Base-by-base conservation (phyloP, 2,113 vertebrate species). In the Sander lucioperca region DNA sequence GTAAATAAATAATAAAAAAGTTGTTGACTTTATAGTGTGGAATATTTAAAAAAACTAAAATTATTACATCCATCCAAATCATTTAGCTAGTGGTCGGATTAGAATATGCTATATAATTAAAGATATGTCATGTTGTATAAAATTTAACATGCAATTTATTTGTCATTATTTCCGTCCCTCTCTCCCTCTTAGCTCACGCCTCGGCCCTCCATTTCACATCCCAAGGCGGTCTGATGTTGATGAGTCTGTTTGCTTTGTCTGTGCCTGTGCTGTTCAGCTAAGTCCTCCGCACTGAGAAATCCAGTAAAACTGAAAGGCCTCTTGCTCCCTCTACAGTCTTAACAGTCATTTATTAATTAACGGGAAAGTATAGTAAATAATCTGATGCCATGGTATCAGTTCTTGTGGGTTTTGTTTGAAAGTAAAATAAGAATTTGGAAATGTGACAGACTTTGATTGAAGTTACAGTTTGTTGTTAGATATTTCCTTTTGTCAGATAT, bases 231-330 rank as follows among this genome's bases (percentile, higher is more conserved):
- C 36, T 93, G 73, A 30, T 85, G 50, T 16, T 90, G 39, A 30
- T 85, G 85, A 64, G 61, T 63, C 30, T 93, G 48, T 63, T 86
- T 58, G 79, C 85, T 54, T 13, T 92, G 21, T 74, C 74, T 23
- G 3, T 75, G 19, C 76, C 82, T 43, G 56, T 68, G 33, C 25
- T 94, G 33, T 75, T 79, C 53, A 62, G 9, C 75, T 92, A 85
- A 94, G 51, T 33, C 33, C 5, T 57, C 15, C 3, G 59, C 3
- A 4, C 23, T 13, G 16, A 43, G 30, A 45, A 54, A 47, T 16
- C 9, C 19, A 47, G 30, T n/a, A 8, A 45, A 16, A 69, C 25
- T 27, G 10, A 80, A 79, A 58, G 61, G 7, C 51, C 18, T 87
- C 72, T 71, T 54, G 56, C 5, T 69, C 45, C 0, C 58, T 47